phyloP scores from a whole-genome alignment of 2,113 vertebrate species.

The Acanthisitta chloris region DNA sequence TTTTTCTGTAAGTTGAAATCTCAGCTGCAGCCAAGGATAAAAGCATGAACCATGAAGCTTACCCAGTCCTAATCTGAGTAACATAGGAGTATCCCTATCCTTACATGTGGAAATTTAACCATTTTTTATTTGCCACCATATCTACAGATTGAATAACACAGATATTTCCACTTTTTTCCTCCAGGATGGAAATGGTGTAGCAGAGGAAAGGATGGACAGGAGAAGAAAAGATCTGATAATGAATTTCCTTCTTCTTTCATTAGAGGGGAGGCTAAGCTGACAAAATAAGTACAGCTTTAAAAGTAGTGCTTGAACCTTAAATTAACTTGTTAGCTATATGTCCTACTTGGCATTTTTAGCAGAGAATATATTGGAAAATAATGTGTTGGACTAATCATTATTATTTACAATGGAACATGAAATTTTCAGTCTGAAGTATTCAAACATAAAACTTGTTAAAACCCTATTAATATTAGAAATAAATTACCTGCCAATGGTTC shows the following conservation, averaged over 20 bases:
- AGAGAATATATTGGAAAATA: not conserved
- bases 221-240: not conserved
- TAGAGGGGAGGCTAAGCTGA: not conserved
- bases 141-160: not conserved
- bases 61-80: not conserved
- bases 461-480: not conserved
- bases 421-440: not conserved
- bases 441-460: not conserved
- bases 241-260: not conserved
- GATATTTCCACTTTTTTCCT: not conserved
- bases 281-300: not conserved
- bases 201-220: not conserved
- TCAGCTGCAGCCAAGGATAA: not conserved
- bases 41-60: not conserved
- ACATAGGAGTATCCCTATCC: not conserved
- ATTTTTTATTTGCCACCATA: not conserved
- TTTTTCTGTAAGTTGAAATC: not conserved
- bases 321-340: not conserved
- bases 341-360: not conserved
- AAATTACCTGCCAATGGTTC: not conserved
- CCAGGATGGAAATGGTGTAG: not conserved
- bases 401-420: not conserved
- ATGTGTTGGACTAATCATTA: not conserved
- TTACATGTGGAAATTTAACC: not conserved
- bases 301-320: not conserved